These are phyloP conservation scores for Druceiella hillmani DNA, from an alignment of 2,888 invertebrate species.

Conservation along the genomic window DNA sequence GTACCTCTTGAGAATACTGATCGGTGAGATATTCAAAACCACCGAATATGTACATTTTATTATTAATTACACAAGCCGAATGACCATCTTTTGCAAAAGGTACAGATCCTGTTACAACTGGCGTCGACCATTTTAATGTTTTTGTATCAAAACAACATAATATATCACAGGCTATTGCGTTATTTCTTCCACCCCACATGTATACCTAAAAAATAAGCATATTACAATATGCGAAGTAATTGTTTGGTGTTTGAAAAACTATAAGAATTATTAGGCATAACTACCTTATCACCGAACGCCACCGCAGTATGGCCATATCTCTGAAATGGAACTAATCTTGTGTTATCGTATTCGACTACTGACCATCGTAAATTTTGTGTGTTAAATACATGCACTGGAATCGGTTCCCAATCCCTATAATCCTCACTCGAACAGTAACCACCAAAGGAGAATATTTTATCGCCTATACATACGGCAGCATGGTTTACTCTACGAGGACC, in stretches of 20 bases:
- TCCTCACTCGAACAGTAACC: constrained; percentile 87
- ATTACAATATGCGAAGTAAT: background rate
- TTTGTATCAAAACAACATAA: constrained; percentile 78
- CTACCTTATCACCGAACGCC: constrained; percentile 64
- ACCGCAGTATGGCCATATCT: constrained; percentile 92
- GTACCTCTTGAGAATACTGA: constrained; percentile 74
- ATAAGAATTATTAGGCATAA: too few relatives aligned
- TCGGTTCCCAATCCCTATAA: constrained; percentile 67
- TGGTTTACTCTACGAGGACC: constrained; percentile 91
- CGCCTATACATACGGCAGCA: constrained; percentile 77
- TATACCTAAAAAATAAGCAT: constrained; percentile 55
- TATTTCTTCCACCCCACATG: constrained; percentile 92
- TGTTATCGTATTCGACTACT: constrained; percentile 46
- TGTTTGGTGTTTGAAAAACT: background rate
- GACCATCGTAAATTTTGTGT: constrained; percentile 63
- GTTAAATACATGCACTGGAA: constrained; percentile 83
- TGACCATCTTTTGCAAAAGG: constrained; percentile 90
- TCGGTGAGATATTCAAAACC: constrained; percentile 84
- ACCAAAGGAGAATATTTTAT: constrained; percentile 84
- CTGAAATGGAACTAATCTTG: constrained; percentile 64
- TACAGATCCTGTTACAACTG: constrained; percentile 58
- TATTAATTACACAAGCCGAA: constrained; percentile 74
- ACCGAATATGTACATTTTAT: constrained; percentile 85
- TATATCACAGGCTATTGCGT: constrained; percentile 70
- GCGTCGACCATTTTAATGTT: constrained; percentile 62